Base-by-base conservation (phyloP, 2,113 vertebrate genomes). In the Xenopus tropicalis region DNA sequence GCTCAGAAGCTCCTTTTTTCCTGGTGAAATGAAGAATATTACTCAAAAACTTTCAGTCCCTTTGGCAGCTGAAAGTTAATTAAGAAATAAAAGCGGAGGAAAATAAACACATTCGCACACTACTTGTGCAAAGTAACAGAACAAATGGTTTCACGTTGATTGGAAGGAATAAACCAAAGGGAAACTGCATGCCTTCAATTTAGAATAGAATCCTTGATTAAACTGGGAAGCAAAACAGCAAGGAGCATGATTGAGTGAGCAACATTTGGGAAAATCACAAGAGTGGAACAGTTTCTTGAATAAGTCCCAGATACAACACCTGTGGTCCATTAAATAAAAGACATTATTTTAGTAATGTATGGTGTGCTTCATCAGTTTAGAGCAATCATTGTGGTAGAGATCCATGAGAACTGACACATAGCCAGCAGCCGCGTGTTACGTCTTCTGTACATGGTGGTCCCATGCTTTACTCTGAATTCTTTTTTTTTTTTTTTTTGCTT, bases 331-430 rank as follows among this genome's bases (percentile, higher is more conserved):
- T 85, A 59, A 66, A 16, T 1, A 66, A 66, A 64, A 80, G 82
- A 82, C 76, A 0, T 82, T 81, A 17, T 80, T 66, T 80, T 77
- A 25, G 70, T 78, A 74, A 66, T 73, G 69, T 24, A 52, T 0
- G 37, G 79, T 77, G 78, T 83, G 83, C 79, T 48, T 85, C 83
- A 78, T 72, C 84, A 78, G 82, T 78, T 74, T 0, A 20, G 0
- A 77, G 77, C 81, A 79, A 76, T 84, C 76, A 0, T 66, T 13
- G 52, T 54, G 17, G 16, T 54, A 61, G 0, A 0, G 7, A 0
- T 69, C 79, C 1, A 1, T 69, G 80, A 83, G 78, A 69, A 24
- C 75, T 51, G 80, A 74, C 14, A 58, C 72, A 4, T 68, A 20
- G 75, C 80, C 78, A 16, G 37, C 17, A 44, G 17, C 19, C 64